These are phyloP conservation scores for Porites australiensis DNA, from an alignment of 64 coral and sea anemone species.

Conservation along the genomic window DNA sequence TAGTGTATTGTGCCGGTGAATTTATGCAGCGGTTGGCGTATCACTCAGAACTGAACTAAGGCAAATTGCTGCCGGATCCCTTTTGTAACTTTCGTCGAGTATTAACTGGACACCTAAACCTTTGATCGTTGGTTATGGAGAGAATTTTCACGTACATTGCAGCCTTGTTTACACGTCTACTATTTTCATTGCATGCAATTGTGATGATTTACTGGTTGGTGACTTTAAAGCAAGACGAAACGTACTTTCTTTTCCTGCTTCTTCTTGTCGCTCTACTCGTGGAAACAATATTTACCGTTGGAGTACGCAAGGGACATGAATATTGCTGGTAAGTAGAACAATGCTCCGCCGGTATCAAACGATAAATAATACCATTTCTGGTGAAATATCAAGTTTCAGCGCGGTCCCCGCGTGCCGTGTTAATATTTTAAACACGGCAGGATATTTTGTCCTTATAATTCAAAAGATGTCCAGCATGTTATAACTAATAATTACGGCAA, in stretches of 20 bases:
- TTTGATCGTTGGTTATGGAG: constrained; percentile 63
- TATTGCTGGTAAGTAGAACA: constrained; percentile 85
- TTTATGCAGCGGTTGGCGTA: not conserved
- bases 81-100: not conserved
- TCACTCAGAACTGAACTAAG: too few relatives aligned
- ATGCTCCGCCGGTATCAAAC: not conserved
- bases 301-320: constrained; percentile 91
- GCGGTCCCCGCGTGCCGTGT: too few relatives aligned
- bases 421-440: too few relatives aligned
- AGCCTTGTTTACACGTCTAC: constrained; percentile 84
- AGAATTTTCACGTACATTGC: constrained; percentile 95
- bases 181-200: constrained; percentile 83
- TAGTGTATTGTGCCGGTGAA: too few relatives aligned
- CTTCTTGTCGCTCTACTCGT: constrained; percentile 73
- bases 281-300: constrained; percentile 87
- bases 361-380: too few relatives aligned
- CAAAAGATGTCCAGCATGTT: too few relatives aligned
- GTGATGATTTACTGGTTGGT: constrained; percentile 93
- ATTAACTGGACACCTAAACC: too few relatives aligned
- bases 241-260: constrained; percentile 79
- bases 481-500: not conserved
- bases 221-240: constrained; percentile 67
- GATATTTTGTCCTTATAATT: too few relatives aligned
- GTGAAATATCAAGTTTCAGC: too few relatives aligned
- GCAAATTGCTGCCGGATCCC: too few relatives aligned